These are phyloP conservation scores for Phyllopteryx taeniolatus DNA, from an alignment of 2,113 vertebrate species.

Conservation along the genomic window DNA sequence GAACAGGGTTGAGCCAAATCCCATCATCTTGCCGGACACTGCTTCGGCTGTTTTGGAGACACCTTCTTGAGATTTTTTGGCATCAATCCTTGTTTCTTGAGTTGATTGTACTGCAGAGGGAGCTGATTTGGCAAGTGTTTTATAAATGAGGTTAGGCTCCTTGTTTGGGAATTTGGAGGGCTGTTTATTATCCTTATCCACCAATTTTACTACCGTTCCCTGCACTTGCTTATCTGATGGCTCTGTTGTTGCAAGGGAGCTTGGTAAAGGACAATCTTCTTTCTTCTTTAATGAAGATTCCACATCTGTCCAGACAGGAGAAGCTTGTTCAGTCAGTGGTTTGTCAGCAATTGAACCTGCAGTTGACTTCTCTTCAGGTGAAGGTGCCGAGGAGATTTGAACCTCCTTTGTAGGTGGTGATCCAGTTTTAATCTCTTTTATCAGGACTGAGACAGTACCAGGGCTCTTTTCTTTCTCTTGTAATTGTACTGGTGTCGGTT, in stretches of 20 bases:
- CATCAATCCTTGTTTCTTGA: constrained; percentile 66
- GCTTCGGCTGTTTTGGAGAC: constrained; percentile 42
- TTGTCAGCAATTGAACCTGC: constrained; percentile 15
- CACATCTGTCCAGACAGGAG: constrained; percentile 7
- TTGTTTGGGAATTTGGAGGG: constrained; percentile 26
- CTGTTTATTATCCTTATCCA: constrained; percentile 32
- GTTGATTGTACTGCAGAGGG: constrained; percentile 61
- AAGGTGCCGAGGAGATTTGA: constrained; percentile 2
- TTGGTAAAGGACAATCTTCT: not conserved
- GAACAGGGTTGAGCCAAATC: constrained; percentile 63
- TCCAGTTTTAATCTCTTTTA: constrained; percentile 23
- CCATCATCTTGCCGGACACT: constrained; percentile 68
- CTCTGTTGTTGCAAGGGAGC: not conserved
- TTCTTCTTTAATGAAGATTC: constrained; percentile 12
- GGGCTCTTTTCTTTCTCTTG: constrained; percentile 16
- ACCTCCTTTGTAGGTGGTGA: constrained; percentile 12
- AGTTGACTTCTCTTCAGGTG: constrained; percentile 39
- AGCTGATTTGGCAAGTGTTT: constrained; percentile 51
- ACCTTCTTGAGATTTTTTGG: constrained; percentile 59
- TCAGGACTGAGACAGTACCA: constrained; percentile 11
- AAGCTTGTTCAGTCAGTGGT: constrained; percentile 10
- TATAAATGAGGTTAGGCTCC: constrained; percentile 49
- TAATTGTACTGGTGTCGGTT: not conserved
- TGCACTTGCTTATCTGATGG: not conserved
- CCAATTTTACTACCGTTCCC: constrained; percentile 20